Base-by-base conservation (phyloP, 2,888 invertebrate genomes). In the Lapara coniferarum region DNA sequence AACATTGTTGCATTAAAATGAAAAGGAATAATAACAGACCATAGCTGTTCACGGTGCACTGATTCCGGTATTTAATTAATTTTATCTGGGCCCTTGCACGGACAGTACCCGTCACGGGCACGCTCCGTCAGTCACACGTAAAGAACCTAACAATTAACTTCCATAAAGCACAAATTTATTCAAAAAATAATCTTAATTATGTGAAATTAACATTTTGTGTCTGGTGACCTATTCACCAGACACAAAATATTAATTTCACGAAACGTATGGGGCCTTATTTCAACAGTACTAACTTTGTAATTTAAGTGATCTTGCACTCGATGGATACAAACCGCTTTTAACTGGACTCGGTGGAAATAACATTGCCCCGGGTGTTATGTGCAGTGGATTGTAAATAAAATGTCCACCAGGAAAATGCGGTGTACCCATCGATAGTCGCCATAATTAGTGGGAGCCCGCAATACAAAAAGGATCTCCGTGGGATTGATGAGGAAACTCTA, bases 81-180 rank as follows among this genome's bases (percentile, higher is more conserved):
- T 37, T 14, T 37, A 25, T 8, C 12, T 4, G 19, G 63, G 19
- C 63, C 63, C 63, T 63, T 59, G 46, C 46, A 13, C 56, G 25
- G 14, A 44, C 46, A 3, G 16, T 19, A 12, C 16, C 19, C 6
- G 49, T 13, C 19, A 63, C 13, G 46, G 63, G 49, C 46, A 63
- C 63, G 63, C 63, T 63, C 19, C 49, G 49, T 13, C 19, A 19
- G 12, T 13, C 49, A 46, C 0, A 19, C 13, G 13, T 49, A 49
- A 63, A 19, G 49, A 63, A 49, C 63, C 19, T 19, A 19, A 19
- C 46, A 63, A 63, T 63, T 49, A 59, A 13, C 63, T 16, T 13
- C 16, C 49, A 63, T 49, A 63, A 46, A 46, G 0, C 49, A 59
- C 49, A 63, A 46, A 49, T 19, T 49, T 19, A 63, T 19, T 13